phyloP scores from a whole-genome alignment of 2,888 invertebrate genomes.

The Papilio protenor region DNA sequence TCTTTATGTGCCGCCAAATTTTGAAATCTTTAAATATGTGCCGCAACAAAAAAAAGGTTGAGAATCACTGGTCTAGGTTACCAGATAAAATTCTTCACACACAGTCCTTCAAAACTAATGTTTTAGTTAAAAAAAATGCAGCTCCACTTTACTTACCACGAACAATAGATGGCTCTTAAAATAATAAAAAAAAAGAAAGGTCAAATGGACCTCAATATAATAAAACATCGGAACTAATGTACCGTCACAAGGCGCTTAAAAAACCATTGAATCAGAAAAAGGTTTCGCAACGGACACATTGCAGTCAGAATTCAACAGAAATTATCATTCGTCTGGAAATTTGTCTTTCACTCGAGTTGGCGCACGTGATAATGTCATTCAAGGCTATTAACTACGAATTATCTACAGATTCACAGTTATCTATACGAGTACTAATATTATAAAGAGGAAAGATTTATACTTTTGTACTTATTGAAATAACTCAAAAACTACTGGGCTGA shows the following conservation, averaged over 20 bases:
- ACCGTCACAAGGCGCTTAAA: slow-evolving; percentile 41
- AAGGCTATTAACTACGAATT: slow-evolving; percentile 23
- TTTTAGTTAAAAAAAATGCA: not conserved
- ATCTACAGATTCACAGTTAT: slow-evolving; percentile 11
- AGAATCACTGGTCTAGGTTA: no score
- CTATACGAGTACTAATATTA: no score
- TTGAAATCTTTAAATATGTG: no score
- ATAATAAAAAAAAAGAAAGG: slow-evolving; percentile 26
- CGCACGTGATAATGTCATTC: slow-evolving; percentile 33
- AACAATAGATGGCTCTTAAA: slow-evolving; percentile 25
- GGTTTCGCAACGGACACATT: slow-evolving; percentile 34
- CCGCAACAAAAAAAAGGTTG: no score
- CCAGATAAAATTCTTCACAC: no score
- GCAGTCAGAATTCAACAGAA: slow-evolving; percentile 27
- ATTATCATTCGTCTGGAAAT: slow-evolving; percentile 39
- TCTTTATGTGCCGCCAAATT: no score
- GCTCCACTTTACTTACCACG: not conserved
- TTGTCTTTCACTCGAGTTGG: slow-evolving; percentile 27
- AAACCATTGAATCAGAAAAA: slow-evolving; percentile 43
- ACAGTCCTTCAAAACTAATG: not conserved
- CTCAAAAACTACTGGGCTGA: no score
- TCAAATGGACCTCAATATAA: slow-evolving; percentile 35
- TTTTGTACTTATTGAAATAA: no score
- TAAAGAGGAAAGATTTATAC: no score
- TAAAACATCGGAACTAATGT: slow-evolving; percentile 43